phyloP scores from a whole-genome alignment of 2,888 invertebrate genomes.

The Clistopyga incitator region DNA sequence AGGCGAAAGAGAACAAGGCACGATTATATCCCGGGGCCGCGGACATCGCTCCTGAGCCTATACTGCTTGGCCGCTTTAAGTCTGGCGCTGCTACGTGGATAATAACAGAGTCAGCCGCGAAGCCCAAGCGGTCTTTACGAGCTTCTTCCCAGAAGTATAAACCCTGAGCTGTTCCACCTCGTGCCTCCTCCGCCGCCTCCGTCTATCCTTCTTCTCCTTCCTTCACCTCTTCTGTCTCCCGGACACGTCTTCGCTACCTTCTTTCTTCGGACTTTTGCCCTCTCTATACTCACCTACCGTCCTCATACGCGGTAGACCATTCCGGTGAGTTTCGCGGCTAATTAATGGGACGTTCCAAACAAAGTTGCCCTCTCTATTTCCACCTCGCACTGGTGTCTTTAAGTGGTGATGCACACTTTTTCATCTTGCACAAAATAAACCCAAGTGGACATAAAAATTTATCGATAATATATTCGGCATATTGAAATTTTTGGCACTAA shows the following conservation, averaged over 20 bases:
- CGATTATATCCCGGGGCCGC: conserved; percentile 79
- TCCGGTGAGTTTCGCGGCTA: conserved; percentile 73
- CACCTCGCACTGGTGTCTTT: conserved; percentile 31
- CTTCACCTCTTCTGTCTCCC: conserved; percentile 48
- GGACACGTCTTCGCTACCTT: conserved; percentile 19
- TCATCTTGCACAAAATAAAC: background rate
- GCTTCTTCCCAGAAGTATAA: conserved; percentile 84
- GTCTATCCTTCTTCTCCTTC: conserved; percentile 46
- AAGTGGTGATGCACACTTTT: conserved; percentile 37
- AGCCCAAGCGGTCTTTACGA: conserved; percentile 82
- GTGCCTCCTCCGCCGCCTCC: conserved; percentile 55
- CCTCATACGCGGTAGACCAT: conserved; percentile 63
- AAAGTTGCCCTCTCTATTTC: conserved; percentile 70
- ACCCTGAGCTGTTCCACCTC: conserved; percentile 72
- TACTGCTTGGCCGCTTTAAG: conserved; percentile 74
- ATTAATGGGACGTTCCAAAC: conserved; percentile 78
- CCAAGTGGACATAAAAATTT: too few species aligned
- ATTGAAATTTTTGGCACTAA: too few species aligned
- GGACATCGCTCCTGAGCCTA: conserved; percentile 74
- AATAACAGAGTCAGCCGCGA: conserved; percentile 82
- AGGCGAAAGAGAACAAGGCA: conserved; percentile 73
- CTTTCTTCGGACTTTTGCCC: conserved; percentile 58
- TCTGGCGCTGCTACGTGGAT: conserved; percentile 73
- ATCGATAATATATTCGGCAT: too few species aligned
- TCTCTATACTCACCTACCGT: conserved; percentile 2